Evolutionary conservation across 2,797 vertebrate genomes (phyloP), one percentile per base, ranked within the genome.

Genomic region (Echeneis naucrates): DNA sequence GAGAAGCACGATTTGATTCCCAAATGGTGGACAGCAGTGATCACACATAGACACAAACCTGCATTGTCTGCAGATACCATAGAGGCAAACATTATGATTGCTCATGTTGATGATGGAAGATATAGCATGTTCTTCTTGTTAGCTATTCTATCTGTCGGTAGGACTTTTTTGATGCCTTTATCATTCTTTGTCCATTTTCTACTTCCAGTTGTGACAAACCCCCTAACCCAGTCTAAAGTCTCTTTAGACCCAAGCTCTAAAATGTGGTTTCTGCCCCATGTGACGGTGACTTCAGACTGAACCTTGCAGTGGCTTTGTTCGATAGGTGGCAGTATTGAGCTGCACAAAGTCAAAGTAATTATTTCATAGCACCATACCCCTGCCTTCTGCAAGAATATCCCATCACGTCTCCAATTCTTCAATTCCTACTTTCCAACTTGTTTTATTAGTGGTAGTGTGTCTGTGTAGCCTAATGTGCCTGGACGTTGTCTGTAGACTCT

Each of bases 321-420:
- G 78, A 64, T 53, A 85, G 87, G 72, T 77, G 87, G 88, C 45
- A 12, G 57, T 57, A 57, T 71, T 45, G 69, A 71, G 67, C 47
- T 51, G 5, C 48, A 42, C 4, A 33, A 45, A 27, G n/a, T 13
- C 38, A 21, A 42, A 30, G n/a, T 30, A 24, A 53, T 67, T 58
- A 17, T 48, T 26, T 3, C 26, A 38, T 1, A 2, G 4, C 44
- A 42, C 62, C 52, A 35, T 67, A 19, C 27, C 48, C 33, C 53
- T 37, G 42, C 32, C 44, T 67, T 42, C 72, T 67, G 51, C 32
- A 69, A 37, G 51, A 9, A n/a, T 53, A 44, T 30, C 40, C 65
- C 16, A 2, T 56, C 14, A 16, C 27, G 19, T 56, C 44, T n/a
- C n/a, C n/a, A n/a, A n/a, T n/a, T n/a, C n/a, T n/a, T n/a, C n/a